These are phyloP conservation scores for Carlito syrichta DNA, from an alignment of 2,113 vertebrate genomes.

Conservation along the genomic window DNA sequence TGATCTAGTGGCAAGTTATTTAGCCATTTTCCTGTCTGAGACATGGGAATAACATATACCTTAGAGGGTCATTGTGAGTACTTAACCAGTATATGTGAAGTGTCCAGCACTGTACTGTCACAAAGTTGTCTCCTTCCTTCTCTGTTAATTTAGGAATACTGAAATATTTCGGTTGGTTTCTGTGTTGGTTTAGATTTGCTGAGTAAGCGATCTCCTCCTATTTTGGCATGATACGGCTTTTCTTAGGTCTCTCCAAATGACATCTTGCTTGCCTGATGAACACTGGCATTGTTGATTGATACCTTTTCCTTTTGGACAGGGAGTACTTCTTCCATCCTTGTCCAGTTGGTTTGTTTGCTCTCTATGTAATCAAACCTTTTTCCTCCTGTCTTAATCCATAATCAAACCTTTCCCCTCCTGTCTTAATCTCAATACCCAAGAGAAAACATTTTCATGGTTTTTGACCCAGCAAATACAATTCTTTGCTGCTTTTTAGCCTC, in stretches of 20 bases:
- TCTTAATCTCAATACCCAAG: neutral
- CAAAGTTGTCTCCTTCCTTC: neutral
- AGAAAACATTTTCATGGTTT: neutral
- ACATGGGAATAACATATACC: neutral
- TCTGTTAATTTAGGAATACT: neutral
- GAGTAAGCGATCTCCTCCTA: neutral
- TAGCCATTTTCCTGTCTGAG: neutral
- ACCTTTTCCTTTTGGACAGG: constrained; percentile 12
- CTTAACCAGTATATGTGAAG: neutral
- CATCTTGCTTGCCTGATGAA: neutral
- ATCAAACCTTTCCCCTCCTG: neutral
- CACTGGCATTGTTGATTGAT: neutral
- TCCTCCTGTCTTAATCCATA: neutral
- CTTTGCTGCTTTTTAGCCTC: neutral
- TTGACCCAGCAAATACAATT: neutral
- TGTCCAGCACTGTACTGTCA: neutral
- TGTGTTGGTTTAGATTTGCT: neutral
- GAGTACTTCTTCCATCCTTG: constrained; percentile 36
- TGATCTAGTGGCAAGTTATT: neutral
- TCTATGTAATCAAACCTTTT: neutral
- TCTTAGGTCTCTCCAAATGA: neutral
- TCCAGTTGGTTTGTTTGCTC: neutral
- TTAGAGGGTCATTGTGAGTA: neutral
- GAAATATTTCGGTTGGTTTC: neutral
- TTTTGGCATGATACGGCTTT: neutral